A percentile compares a stretch with the other conserved stretches of the same genome.
Conservation (phyloP, 1,140 invertebrate genomes). For the Drosophila kepulauana region DNA sequence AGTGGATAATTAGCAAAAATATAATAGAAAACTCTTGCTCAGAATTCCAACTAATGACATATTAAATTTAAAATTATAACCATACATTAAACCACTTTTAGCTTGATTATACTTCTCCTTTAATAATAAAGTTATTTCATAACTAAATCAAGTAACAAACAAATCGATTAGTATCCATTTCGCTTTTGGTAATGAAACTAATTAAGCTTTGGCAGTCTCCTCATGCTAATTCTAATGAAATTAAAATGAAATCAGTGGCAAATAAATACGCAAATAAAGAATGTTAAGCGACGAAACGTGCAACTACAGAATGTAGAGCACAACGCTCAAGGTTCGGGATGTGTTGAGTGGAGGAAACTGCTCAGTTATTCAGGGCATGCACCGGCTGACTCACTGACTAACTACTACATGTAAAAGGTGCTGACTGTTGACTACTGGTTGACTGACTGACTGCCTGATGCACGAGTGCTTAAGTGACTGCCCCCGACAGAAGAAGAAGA, state of each 20-base stretch:
- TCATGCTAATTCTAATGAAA: constrained; percentile 61
- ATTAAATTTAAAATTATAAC: too few relatives aligned
- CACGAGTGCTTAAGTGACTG: too few relatives aligned
- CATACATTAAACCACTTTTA: too few relatives aligned
- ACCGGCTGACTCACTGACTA: constrained; percentile 44
- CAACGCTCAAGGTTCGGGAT: constrained; percentile 36
- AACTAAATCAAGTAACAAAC: too few relatives aligned
- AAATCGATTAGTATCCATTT: not conserved
- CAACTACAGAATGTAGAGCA: not conserved
- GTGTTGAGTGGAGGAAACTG: constrained; percentile 9
- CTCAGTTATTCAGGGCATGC: constrained; percentile 70
- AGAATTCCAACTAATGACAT: too few relatives aligned
- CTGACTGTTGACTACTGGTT: constrained; percentile 43
- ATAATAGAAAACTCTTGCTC: not conserved
- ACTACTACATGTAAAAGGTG: constrained; percentile 56
- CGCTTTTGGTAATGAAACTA: constrained; percentile 48
- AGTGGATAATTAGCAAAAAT: constrained; percentile 7
- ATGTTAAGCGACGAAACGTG: constrained; percentile 38
- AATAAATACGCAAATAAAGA: constrained; percentile 61
- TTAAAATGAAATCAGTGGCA: constrained; percentile 73
- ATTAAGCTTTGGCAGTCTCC: constrained; percentile 53
- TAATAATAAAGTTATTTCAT: too few relatives aligned
- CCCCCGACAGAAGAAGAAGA: too few relatives aligned
- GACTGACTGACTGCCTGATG: constrained; percentile 36
- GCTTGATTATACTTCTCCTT: too few relatives aligned